Base-by-base conservation (phyloP, 2,797 vertebrate genomes). In the Gouania willdenowi region DNA sequence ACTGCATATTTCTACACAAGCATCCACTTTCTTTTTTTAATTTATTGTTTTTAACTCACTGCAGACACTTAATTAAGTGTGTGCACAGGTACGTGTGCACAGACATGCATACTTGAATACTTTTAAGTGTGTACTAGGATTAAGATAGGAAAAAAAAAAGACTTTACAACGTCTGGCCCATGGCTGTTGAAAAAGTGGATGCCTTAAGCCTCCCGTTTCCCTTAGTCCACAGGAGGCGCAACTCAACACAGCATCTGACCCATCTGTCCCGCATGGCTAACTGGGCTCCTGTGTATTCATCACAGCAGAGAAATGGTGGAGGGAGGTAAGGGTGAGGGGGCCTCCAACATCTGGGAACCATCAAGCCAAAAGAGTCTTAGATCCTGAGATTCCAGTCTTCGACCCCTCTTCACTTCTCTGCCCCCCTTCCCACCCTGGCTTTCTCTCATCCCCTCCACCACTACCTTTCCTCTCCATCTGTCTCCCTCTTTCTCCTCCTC, bases 301-400 rank as follows among this genome's bases (percentile, higher is more conserved):
- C 44, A 25, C 66, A 64, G 81, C 66, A 61, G 59, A 83, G 71
- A 63, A 81, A 57, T 63, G 49, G 49, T 13, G 40, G 44, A 37
- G 67, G 69, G 41, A 9, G 52, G 76, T 70, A 64, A 81, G 53
- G 77, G 73, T 18, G 50, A 19, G 39, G 17, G 42, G 36, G 23
- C 39, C 57, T 43, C 39, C 52, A 88, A 86, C 89, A 90, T 89
- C 87, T 90, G 87, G 88, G 85, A 89, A 76, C 76, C 80, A 87
- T 83, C 82, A 86, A 82, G 75, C 69, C 64, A 73, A 75, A 66
- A 77, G 77, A 81, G 73, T 72, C 72, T 79, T 68, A 71, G 75
- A 83, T 81, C 79, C 79, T 73, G 68, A 66, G 75, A 84, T 79
- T 76, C 62, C 72, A 83, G 64, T 45, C 71, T 78, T 64, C 67